These are phyloP conservation scores for Nasonia longicornis DNA, from an alignment of 1,140 invertebrate genomes.

Conservation along the genomic window DNA sequence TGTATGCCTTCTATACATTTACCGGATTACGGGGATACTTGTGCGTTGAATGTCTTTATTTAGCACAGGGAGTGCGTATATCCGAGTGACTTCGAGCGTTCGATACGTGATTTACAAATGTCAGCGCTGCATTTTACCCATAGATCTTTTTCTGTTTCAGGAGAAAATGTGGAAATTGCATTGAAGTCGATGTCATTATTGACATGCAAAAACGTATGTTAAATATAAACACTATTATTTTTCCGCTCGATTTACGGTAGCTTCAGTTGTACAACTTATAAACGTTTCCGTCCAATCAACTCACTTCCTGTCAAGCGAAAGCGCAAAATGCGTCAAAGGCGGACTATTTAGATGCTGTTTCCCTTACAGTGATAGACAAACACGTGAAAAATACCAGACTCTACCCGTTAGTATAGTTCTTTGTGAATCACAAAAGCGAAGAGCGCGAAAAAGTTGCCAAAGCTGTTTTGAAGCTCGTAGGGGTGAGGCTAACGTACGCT, in stretches of 20 bases:
- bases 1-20: not conserved
- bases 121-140: too few relatives aligned
- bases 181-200: too few relatives aligned
- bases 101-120: not conserved
- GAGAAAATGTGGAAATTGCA: too few relatives aligned
- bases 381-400: not conserved
- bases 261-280: too few relatives aligned
- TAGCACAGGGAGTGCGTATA: not conserved
- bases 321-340: too few relatives aligned
- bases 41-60: not conserved
- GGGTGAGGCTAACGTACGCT: not conserved
- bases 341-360: not conserved
- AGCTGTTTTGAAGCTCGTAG: not conserved
- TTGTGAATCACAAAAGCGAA: not conserved
- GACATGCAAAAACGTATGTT: too few relatives aligned
- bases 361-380: not conserved
- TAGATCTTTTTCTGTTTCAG: too few relatives aligned
- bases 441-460: not conserved
- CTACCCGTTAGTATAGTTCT: not conserved
- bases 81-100: not conserved
- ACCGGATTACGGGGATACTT: not conserved
- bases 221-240: too few relatives aligned
- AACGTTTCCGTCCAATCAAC: too few relatives aligned
- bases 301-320: too few relatives aligned
- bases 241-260: too few relatives aligned